Evolutionary conservation across 2,113 vertebrate genomes (phyloP), one percentile per base, ranked within the genome.

Genomic region (Tachysurus vachellii): DNA sequence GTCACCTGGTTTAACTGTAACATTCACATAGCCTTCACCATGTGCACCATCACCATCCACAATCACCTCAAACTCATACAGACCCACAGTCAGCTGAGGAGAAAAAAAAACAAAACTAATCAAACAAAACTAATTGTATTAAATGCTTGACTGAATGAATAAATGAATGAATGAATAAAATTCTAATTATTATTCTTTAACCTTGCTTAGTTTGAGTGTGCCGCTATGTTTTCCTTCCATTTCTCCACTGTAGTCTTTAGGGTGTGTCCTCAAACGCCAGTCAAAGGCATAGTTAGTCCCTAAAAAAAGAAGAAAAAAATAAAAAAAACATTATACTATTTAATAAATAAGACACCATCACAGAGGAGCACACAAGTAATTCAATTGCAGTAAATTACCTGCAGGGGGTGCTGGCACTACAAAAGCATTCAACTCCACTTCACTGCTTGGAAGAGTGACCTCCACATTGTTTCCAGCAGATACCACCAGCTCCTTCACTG

Each of bases 1-100:
- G 53, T 86, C 64, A 99, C 98, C 96, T 95, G 98, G 97, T 88
- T 97, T 98, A 81, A 99, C 98, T 0, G 97, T 99, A 4, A 99
- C 97, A 3, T 99, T 99, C 92, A 99, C 97, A 0, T 96, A 97
- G 86, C 97, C 98, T 92, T 99, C 97, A 59, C 98, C 98, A 0
- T 94, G 95, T 0, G 96, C 94, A 0, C 96, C 96, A 0, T 96
- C 96, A 5, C 96, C 97, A 0, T 96, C 93, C 5, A 98, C 98
- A 0, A 95, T 92, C 31, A 99, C 96, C 92, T 94, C 97, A 93
- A 99, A 99, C 92, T 98, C 97, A 0, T 99, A 99, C 26, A 99
- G 94, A 61, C 98, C 98, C 86, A 96, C 95, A 0, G 98, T 99
- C 53, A 99, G 96, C 98, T 99, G 94, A 53, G 47, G 64, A 92